phyloP scores from a whole-genome alignment of 2,113 vertebrate species.

The Gracilinanus agilis region DNA sequence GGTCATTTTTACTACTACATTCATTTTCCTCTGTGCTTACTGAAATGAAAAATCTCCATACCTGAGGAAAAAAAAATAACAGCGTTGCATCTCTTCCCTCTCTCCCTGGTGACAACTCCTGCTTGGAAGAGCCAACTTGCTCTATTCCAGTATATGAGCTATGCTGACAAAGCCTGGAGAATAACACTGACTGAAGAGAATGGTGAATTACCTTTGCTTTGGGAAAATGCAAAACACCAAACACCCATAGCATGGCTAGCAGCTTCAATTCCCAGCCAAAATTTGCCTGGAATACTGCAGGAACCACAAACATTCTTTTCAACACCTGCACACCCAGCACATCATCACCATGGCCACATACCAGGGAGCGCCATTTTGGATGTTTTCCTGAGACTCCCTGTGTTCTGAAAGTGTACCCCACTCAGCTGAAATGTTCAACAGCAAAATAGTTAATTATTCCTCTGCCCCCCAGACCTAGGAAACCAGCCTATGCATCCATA shows the following conservation, averaged over 20 bases:
- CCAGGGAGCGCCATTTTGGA: background rate
- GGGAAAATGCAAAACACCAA: background rate
- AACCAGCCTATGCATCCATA: background rate
- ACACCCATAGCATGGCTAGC: background rate
- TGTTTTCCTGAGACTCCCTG: background rate
- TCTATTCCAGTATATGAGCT: background rate
- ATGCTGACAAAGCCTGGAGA: background rate
- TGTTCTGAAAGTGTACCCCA: background rate
- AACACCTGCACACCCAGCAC: background rate
- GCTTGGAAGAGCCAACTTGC: background rate
- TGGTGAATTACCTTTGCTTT: background rate
- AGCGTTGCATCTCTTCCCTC: slow-evolving; percentile 20
- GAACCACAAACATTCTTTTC: background rate
- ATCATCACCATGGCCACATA: background rate
- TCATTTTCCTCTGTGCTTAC: slow-evolving; percentile 49
- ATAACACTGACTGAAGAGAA: background rate
- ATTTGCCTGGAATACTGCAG: background rate
- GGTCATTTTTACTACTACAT: background rate
- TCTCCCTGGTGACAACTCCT: slow-evolving; percentile 54
- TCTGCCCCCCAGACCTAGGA: background rate
- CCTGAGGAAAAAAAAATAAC: slow-evolving; percentile 29
- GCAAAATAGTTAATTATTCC: background rate
- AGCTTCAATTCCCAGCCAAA: background rate
- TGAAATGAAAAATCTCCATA: slow-evolving; percentile 54
- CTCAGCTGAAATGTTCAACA: background rate